Conservation (phyloP, 2,888 invertebrate species). For the Cataglyphis rosenhaueri region DNA sequence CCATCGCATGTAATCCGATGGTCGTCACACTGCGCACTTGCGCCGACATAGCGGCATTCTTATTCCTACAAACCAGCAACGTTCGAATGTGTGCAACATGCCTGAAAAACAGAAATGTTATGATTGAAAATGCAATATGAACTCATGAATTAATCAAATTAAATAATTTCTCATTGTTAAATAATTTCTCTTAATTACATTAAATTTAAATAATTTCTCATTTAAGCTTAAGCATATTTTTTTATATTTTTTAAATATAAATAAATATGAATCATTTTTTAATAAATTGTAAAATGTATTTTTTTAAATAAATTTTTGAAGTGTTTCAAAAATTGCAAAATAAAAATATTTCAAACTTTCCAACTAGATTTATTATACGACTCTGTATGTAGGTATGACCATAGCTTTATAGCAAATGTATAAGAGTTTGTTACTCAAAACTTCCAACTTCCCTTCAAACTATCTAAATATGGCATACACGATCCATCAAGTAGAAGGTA, state of each 20-base stretch:
- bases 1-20: conserved; percentile 66
- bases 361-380: not conserved
- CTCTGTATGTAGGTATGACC: not conserved
- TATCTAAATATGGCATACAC: conserved; percentile 11
- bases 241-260: not conserved
- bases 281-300: not conserved
- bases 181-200: not conserved
- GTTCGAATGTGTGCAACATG: conserved; percentile 62
- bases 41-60: conserved; percentile 53
- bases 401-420: not conserved
- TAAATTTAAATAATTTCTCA: not conserved
- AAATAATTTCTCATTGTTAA: not conserved
- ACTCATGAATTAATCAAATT: not conserved
- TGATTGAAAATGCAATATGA: not conserved
- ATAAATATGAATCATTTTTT: not conserved
- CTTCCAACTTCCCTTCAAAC: conserved; percentile 12
- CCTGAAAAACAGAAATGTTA: conserved; percentile 58
- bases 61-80: conserved; percentile 50
- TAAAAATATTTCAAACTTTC: not conserved
- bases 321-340: not conserved
- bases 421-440: conserved; percentile 22
- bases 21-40: conserved; percentile 63
- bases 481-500: conserved; percentile 38
- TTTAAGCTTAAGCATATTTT: not conserved
- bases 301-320: not conserved